A percentile compares a stretch with the other conserved stretches of the same genome.
These are phyloP conservation scores for Parelbella ahira DNA, from an alignment of 2,888 invertebrate species.

Conservation along the genomic window DNA sequence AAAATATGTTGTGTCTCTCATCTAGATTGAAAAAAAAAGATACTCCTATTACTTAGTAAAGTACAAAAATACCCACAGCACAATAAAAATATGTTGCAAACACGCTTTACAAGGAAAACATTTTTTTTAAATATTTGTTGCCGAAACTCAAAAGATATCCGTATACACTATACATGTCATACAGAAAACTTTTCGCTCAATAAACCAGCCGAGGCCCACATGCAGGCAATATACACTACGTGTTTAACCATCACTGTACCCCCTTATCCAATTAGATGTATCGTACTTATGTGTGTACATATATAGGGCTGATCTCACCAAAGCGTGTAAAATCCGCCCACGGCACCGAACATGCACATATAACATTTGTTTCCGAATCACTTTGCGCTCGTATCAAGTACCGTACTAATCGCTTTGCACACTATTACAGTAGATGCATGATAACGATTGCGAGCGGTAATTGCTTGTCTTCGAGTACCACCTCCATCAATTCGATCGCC, in stretches of 20 bases:
- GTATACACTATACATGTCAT: too few relatives aligned
- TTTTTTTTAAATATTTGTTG: too few relatives aligned
- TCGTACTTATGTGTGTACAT: too few relatives aligned
- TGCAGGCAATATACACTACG: too few relatives aligned
- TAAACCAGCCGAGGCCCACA: too few relatives aligned
- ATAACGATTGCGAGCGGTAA: constrained; percentile 15
- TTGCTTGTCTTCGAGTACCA: constrained; percentile 31
- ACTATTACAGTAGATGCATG: constrained; percentile 15
- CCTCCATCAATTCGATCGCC: not conserved
- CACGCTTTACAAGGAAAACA: too few relatives aligned
- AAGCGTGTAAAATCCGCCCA: constrained; percentile 41
- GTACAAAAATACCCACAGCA: too few relatives aligned
- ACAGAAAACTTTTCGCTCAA: too few relatives aligned
- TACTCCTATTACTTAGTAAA: too few relatives aligned
- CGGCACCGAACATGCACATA: constrained; percentile 28
- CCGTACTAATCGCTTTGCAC: constrained; percentile 17
- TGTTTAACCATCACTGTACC: not conserved
- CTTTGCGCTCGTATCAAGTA: constrained; percentile 30
- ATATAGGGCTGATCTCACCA: constrained; percentile 40
- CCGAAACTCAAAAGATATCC: too few relatives aligned
- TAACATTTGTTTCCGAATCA: constrained; percentile 40
- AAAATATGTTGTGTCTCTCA: constrained; percentile 13
- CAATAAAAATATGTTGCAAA: too few relatives aligned
- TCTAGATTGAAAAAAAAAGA: too few relatives aligned
- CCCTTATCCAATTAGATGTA: constrained; percentile 48